These are phyloP conservation scores for Molossus molossus DNA, from an alignment of 2,797 vertebrate genomes.

Conservation along the genomic window DNA sequence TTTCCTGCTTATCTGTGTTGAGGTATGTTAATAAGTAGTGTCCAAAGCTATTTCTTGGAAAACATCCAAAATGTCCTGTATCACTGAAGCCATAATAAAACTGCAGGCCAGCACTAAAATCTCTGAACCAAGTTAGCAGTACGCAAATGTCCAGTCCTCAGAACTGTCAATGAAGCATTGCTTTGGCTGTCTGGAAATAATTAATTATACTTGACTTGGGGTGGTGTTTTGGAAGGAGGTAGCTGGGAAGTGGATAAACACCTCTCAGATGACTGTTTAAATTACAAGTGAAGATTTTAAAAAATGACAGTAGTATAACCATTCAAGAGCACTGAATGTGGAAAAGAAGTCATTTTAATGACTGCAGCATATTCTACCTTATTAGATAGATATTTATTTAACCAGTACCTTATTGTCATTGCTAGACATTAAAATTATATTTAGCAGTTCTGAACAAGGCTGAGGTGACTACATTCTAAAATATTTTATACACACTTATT, in stretches of 20 bases:
- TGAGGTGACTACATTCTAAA: background rate
- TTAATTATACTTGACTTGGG: background rate
- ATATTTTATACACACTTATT: background rate
- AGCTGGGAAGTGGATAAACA: background rate
- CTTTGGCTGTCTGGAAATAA: background rate
- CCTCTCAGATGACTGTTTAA: background rate
- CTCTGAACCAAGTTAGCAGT: background rate
- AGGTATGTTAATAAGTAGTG: conserved; percentile 32
- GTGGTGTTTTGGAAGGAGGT: background rate
- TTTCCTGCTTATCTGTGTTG: background rate
- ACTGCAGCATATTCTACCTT: background rate
- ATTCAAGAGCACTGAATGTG: background rate
- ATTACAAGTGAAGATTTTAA: background rate
- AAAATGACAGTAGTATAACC: background rate
- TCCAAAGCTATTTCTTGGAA: background rate
- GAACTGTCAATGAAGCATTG: background rate
- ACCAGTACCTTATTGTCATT: background rate
- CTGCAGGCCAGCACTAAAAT: background rate
- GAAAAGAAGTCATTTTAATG: conserved; percentile 13
- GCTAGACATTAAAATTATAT: conserved; percentile 1
- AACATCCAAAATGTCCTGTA: background rate
- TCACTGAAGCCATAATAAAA: conserved; percentile 1
- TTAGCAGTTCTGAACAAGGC: background rate
- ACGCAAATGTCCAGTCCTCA: background rate
- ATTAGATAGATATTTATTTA: background rate